Evolutionary conservation across 2,113 vertebrate species (phyloP).

Genomic region (Corynorhinus townsendii): DNA sequence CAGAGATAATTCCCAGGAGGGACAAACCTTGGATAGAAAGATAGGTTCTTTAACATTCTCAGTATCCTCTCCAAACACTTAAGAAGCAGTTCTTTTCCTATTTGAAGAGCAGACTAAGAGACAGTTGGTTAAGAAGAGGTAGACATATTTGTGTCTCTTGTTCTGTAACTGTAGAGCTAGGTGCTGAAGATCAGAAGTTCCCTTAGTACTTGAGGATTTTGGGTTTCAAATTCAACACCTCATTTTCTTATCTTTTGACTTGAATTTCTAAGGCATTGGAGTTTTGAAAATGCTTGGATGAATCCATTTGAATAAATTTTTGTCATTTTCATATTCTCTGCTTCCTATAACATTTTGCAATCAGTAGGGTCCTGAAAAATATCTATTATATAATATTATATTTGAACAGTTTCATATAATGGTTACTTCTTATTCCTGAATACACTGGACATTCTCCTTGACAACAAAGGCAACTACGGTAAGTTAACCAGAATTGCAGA

Average conservation of each 20-base stretch:
- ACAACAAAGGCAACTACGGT: background rate
- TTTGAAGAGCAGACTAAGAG: background rate
- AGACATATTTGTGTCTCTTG: background rate
- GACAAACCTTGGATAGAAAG: background rate
- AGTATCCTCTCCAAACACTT: background rate
- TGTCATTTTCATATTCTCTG: background rate
- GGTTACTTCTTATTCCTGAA: background rate
- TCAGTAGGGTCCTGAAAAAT: background rate
- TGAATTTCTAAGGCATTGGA: background rate
- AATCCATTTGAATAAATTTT: background rate
- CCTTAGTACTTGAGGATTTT: background rate
- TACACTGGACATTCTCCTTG: background rate
- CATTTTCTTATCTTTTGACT: background rate
- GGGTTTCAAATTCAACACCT: background rate
- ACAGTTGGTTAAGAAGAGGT: background rate
- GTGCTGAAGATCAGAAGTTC: background rate
- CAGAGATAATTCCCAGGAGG: constrained; percentile 44
- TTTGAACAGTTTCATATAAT: background rate
- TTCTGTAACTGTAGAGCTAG: background rate
- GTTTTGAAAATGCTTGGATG: background rate
- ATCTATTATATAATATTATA: background rate
- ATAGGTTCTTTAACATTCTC: background rate
- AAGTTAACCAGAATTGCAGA: background rate
- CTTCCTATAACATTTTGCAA: background rate
- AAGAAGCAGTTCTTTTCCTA: background rate